phyloP scores from a whole-genome alignment of 1,140 invertebrate species.

The Formica exsecta region DNA sequence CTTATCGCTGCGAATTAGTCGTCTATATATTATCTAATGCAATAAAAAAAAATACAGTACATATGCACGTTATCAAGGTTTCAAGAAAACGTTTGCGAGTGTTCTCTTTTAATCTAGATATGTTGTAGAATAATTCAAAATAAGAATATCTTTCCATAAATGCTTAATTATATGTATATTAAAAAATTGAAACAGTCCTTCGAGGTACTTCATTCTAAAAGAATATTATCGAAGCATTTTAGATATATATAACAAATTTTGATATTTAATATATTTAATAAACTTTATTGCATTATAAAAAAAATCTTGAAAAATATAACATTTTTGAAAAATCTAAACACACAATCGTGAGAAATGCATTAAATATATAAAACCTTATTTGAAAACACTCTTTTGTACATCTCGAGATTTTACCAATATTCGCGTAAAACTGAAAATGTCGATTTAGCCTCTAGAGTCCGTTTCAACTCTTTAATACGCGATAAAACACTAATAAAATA shows the following conservation, averaged over 20 bases:
- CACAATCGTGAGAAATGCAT: background rate
- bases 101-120: background rate
- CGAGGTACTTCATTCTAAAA: background rate
- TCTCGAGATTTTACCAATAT: background rate
- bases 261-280: background rate
- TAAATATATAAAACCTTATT: background rate
- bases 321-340: background rate
- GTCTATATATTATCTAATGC: background rate
- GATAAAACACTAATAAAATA: background rate
- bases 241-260: background rate
- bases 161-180: background rate
- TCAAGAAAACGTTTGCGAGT: background rate
- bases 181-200: background rate
- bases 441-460: background rate
- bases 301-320: background rate
- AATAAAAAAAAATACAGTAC: background rate
- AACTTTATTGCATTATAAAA: no score
- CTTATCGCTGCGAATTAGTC: background rate
- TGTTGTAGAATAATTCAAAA: background rate
- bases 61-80: background rate
- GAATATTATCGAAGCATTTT: no score
- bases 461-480: background rate
- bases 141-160: conserved; percentile 6
- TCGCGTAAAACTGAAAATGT: background rate
- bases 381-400: background rate